A percentile compares a stretch with the other conserved stretches of the same genome.
Evolutionary conservation across 2,113 vertebrate genomes (phyloP).

Genomic region (Panthera tigris): DNA sequence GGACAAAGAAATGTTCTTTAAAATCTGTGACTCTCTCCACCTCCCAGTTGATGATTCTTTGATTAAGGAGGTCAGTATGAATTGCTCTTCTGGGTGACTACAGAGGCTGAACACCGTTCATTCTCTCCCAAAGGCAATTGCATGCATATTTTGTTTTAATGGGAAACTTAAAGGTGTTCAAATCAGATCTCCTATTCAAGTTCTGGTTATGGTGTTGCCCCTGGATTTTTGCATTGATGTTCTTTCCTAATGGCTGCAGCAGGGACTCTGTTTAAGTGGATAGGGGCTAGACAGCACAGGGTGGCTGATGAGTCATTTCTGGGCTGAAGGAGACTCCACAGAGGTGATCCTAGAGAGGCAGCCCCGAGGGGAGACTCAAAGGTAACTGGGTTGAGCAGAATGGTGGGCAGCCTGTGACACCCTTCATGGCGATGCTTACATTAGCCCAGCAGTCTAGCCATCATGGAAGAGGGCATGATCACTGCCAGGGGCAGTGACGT

Average conservation of each 20-base stretch:
- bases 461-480: neutral
- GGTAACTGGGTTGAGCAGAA: too few species aligned
- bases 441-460: neutral
- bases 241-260: neutral
- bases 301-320: neutral
- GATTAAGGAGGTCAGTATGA: constrained; percentile 82
- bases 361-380: neutral
- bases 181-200: neutral
- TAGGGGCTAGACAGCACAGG: neutral
- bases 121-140: neutral
- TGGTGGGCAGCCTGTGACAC: neutral
- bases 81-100: neutral
- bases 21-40: constrained; percentile 75
- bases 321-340: neutral
- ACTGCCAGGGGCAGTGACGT: neutral
- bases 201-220: neutral
- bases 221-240: neutral
- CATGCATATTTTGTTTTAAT: neutral
- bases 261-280: neutral
- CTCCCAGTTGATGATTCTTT: constrained; percentile 70
- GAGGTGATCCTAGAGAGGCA: neutral
- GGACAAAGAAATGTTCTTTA: constrained; percentile 79
- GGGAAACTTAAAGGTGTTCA: neutral
- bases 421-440: neutral
- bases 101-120: neutral